Conservation (phyloP, 2,113 vertebrate species). For the Leucosticte australis region DNA sequence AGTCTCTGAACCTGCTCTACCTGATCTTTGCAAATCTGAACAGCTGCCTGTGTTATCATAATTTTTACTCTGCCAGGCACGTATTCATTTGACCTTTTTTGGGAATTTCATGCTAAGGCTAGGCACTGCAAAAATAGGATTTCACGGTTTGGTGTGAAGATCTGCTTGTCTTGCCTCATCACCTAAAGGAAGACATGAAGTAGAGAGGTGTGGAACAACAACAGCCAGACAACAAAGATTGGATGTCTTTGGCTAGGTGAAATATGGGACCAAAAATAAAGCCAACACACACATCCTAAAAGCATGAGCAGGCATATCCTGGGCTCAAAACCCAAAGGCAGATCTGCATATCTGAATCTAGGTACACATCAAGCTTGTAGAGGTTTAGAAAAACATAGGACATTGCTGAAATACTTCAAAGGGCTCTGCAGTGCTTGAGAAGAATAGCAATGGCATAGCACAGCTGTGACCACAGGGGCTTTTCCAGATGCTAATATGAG, state of each 20-base stretch:
- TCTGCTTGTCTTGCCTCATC: not conserved
- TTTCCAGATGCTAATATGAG: not conserved
- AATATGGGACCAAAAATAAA: not conserved
- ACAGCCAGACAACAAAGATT: not conserved
- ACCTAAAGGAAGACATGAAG: not conserved
- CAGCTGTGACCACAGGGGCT: slow-evolving; percentile 17
- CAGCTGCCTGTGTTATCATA: not conserved
- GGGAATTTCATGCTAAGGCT: not conserved
- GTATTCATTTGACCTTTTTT: not conserved
- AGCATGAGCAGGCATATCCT: not conserved
- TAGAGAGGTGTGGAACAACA: not conserved
- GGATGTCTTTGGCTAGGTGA: not conserved
- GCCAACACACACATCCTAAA: not conserved
- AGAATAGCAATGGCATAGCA: not conserved
- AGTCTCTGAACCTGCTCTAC: not conserved
- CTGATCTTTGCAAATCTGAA: not conserved
- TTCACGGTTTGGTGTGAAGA: not conserved
- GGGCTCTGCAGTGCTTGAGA: not conserved
- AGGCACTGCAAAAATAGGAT: not conserved
- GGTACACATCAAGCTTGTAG: not conserved
- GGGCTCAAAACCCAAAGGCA: not conserved
- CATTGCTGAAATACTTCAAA: not conserved
- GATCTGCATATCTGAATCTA: not conserved
- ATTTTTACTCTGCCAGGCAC: not conserved
- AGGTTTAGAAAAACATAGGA: not conserved